Base-by-base conservation (phyloP, 37 sponge, comb jelly and placozoan species). In the Halisarca cf. caerulea region DNA sequence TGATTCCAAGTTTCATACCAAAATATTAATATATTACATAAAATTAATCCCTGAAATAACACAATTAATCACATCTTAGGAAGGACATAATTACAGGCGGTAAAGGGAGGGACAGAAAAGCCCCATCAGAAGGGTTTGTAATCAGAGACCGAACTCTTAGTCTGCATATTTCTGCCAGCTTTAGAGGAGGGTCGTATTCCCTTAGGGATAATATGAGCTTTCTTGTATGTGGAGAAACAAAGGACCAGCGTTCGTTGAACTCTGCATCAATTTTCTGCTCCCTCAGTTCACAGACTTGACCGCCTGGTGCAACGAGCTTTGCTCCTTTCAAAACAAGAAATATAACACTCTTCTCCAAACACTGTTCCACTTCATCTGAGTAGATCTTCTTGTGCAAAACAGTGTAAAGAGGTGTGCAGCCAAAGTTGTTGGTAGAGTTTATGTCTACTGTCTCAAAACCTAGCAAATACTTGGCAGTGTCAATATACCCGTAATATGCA, bases 371-470 rank as follows among this genome's bases (percentile, higher is more conserved):
- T 27, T 83, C 6, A 8, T 82, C 79, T n/a, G 88, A 82, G 7
- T n/a, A 74, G 32, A 92, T 86, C 34, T 88, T 82, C 27, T 82
- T 47, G 51, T 69, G 44, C 34, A 92, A 80, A 8, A 88, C 86
- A 79, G 88, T 88, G 79, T 88, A 92, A n/a, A 92, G 92, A 0
- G 92, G 89, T 3, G 86, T 92, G 27, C 85, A 86, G 53, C 86
- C 86, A n/a, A 79, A 81, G 21, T 58, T 79, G 57, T 92, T 92
- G 44, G 27, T 83, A 30, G 62, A 80, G 62, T 92, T 85, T 0
- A 92, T 53, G 32, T 58, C 4, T 3, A 88, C 89, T 24, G 28
- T 35, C 7, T 32, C 34, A 4, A 30, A 38, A 7, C 36, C 15
- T 0, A 92, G 68, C 25, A 92, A 72, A 35, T 75, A 83, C 41